Conservation (phyloP, 1,140 invertebrate genomes). For the Odontomachus brunneus region DNA sequence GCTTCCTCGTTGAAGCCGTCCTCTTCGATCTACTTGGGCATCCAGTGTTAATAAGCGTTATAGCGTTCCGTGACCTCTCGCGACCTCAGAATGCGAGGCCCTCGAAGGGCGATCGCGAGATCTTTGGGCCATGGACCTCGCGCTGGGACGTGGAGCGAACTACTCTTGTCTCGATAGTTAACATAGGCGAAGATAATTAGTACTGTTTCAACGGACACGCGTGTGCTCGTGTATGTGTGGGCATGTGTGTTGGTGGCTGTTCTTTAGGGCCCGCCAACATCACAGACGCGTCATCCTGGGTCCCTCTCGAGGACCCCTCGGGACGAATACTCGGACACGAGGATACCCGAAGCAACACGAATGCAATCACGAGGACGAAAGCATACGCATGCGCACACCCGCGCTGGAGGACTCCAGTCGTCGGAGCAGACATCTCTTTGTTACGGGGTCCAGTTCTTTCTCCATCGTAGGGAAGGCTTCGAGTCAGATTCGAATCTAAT, state of each 20-base stretch:
- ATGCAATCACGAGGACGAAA: slow-evolving; percentile 73
- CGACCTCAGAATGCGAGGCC: neutral
- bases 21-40: neutral
- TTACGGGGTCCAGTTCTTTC: slow-evolving; percentile 82
- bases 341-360: slow-evolving; percentile 75
- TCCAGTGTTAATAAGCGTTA: neutral
- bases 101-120: neutral
- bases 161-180: slow-evolving; percentile 30
- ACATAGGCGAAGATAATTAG: slow-evolving; percentile 40
- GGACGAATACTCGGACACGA: slow-evolving; percentile 72
- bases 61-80: neutral
- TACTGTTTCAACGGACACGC: slow-evolving; percentile 6
- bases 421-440: slow-evolving; percentile 83
- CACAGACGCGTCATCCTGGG: slow-evolving; percentile 69
- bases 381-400: slow-evolving; percentile 69
- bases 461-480: slow-evolving; percentile 64
- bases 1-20: neutral
- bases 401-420: slow-evolving; percentile 73
- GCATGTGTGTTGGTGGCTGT: slow-evolving; percentile 19
- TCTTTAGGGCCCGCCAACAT: slow-evolving; percentile 62
- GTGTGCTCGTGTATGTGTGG: no score
- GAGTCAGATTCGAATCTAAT: slow-evolving; percentile 52
- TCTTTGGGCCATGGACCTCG: neutral
- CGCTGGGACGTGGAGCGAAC: neutral
- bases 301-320: slow-evolving; percentile 70